phyloP scores from a whole-genome alignment of 2,797 vertebrate species.

The Xenopus petersii region DNA sequence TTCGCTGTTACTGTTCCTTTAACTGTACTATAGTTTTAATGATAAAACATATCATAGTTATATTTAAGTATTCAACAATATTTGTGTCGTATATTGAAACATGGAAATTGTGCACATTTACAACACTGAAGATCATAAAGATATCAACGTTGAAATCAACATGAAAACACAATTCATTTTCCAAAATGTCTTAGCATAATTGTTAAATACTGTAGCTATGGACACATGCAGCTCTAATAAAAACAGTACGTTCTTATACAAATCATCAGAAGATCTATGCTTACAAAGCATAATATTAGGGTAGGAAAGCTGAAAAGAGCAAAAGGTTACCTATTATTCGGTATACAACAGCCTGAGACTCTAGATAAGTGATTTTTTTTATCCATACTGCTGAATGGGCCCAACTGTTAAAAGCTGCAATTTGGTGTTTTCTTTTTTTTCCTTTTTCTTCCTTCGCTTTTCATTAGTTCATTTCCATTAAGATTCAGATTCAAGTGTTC shows the following conservation, averaged over 20 bases:
- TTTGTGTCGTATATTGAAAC: neutral
- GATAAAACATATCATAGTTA: no score
- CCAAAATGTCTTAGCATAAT: constrained; percentile 10
- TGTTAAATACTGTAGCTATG: constrained; percentile 13
- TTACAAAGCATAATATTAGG: constrained; percentile 32
- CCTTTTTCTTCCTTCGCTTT: constrained; percentile 9
- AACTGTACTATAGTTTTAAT: no score
- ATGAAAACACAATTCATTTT: constrained; percentile 29
- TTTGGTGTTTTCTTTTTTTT: constrained; percentile 35
- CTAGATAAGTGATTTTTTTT: constrained; percentile 26
- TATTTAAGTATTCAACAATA: neutral
- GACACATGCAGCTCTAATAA: constrained; percentile 29
- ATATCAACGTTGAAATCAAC: constrained; percentile 18
- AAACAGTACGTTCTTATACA: constrained; percentile 32
- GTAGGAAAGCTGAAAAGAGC: constrained; percentile 3
- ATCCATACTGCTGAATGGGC: constrained; percentile 31
- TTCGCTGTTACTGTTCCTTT: no score
- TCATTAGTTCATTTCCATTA: constrained; percentile 45
- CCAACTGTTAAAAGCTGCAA: constrained; percentile 38
- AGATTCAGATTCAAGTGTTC: constrained; percentile 25
- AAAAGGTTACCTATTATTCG: constrained; percentile 40
- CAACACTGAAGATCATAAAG: no score
- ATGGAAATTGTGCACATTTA: neutral
- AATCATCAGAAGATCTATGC: constrained; percentile 34
- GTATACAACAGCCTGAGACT: constrained; percentile 41